Evolutionary conservation across 64 coral and sea anemone species (phyloP).

Genomic region (Catalaphyllia jardinei): DNA sequence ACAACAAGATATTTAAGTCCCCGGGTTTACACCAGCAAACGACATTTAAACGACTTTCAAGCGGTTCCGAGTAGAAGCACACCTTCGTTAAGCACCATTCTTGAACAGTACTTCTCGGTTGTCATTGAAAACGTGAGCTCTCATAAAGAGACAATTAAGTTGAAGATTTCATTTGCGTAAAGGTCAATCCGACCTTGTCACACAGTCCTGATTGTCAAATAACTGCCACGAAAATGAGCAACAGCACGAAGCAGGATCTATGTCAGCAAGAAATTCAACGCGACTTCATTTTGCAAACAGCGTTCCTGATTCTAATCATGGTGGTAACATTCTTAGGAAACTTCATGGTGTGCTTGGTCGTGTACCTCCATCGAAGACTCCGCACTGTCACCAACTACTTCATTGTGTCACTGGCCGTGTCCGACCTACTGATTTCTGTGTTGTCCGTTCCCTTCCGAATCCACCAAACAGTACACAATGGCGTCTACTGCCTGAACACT

Average conservation of each 20-base stretch:
- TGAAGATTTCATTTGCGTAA: too few relatives aligned
- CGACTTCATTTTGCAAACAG: conserved; percentile 44
- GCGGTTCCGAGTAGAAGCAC: too few relatives aligned
- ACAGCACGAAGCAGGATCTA: background rate
- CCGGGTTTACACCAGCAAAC: too few relatives aligned
- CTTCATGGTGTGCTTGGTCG: conserved; percentile 42
- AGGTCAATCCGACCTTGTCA: too few relatives aligned
- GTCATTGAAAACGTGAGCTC: too few relatives aligned
- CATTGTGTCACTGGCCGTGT: conserved; percentile 82
- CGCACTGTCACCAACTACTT: conserved; percentile 84
- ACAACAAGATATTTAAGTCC: too few relatives aligned
- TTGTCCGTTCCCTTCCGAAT: conserved; percentile 72
- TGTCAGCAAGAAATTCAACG: conserved; percentile 19
- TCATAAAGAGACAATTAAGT: too few relatives aligned
- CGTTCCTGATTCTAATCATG: conserved; percentile 52
- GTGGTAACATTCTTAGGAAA: conserved; percentile 57
- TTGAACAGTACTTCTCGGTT: too few relatives aligned
- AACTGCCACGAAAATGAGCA: conserved; percentile 1
- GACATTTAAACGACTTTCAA: too few relatives aligned
- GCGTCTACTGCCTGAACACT: conserved; percentile 56
- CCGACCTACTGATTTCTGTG: conserved; percentile 76
- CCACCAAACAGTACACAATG: conserved; percentile 73
- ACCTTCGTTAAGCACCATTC: too few relatives aligned
- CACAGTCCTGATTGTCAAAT: too few relatives aligned
- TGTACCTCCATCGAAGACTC: conserved; percentile 57